phyloP scores from a whole-genome alignment of 2,797 vertebrate genomes.

The Sitta carolinensis region DNA sequence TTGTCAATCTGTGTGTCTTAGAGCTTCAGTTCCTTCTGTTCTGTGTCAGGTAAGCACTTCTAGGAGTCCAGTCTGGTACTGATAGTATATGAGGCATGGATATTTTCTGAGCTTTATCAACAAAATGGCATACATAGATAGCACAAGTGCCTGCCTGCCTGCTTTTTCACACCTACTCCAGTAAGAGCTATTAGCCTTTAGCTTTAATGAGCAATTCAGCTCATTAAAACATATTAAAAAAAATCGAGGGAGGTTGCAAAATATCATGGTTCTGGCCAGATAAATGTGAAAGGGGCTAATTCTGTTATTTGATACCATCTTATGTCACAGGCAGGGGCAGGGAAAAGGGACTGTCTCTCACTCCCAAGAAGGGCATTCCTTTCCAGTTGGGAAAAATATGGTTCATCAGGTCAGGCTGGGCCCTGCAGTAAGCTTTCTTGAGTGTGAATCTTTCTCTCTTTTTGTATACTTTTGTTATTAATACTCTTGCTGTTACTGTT shows the following conservation, averaged over 20 bases:
- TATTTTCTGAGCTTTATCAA: neutral
- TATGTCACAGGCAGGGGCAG: neutral
- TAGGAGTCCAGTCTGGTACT: neutral
- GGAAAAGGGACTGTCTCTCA: neutral
- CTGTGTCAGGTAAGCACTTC: neutral
- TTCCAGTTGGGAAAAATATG: neutral
- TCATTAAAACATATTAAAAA: neutral
- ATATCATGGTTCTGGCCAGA: neutral
- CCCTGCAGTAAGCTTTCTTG: neutral
- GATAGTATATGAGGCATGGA: neutral
- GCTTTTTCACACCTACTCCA: neutral
- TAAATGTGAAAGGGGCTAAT: fast-evolving
- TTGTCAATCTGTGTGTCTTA: neutral
- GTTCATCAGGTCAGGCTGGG: neutral
- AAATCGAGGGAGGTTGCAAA: neutral
- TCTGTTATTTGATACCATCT: neutral
- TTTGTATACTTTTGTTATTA: neutral
- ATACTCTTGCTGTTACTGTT: neutral
- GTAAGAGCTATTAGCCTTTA: neutral
- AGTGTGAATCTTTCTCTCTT: neutral
- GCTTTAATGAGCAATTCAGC: neutral
- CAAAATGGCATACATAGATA: neutral
- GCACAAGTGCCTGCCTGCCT: neutral
- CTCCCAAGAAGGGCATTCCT: neutral
- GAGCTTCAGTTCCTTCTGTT: neutral